Conservation (phyloP, 2,797 vertebrate genomes). For the Hoplostethus mediterraneus region DNA sequence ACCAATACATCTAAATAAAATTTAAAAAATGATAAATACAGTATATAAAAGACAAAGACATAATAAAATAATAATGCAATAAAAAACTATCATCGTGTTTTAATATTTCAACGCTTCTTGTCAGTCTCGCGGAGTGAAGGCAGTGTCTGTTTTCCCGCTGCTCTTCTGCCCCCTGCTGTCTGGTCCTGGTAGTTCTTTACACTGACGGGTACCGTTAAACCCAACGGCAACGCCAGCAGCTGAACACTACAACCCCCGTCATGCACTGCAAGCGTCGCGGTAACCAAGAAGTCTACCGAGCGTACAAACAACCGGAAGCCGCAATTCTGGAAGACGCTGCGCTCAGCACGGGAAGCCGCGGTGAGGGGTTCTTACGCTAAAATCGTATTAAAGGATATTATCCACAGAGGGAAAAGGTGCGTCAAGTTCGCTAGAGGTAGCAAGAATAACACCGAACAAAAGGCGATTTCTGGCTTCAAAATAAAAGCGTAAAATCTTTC, state of each 20-base stretch:
- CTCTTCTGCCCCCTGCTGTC: too few relatives aligned
- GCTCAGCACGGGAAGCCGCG: background rate
- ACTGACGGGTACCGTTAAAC: too few relatives aligned
- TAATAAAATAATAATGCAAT: too few relatives aligned
- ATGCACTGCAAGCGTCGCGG: slow-evolving; percentile 45
- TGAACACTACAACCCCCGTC: slow-evolving; percentile 75
- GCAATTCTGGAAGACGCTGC: slow-evolving; percentile 12
- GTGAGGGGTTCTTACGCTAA: background rate
- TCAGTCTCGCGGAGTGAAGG: too few relatives aligned
- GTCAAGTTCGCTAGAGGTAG: slow-evolving; percentile 19
- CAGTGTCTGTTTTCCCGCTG: too few relatives aligned
- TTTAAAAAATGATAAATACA: too few relatives aligned
- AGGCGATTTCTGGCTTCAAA: background rate
- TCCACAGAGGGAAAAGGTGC: background rate
- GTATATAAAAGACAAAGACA: too few relatives aligned
- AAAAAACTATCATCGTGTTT: too few relatives aligned
- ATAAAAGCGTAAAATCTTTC: slow-evolving; percentile 2
- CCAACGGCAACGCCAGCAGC: too few relatives aligned
- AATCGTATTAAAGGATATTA: background rate
- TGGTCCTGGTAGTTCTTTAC: too few relatives aligned
- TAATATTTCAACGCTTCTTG: too few relatives aligned
- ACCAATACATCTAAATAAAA: too few relatives aligned
- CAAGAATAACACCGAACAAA: background rate
- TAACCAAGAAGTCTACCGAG: background rate
- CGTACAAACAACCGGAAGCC: background rate